phyloP scores from a whole-genome alignment of 1,140 invertebrate species.

The Tetranychus urticae region DNA sequence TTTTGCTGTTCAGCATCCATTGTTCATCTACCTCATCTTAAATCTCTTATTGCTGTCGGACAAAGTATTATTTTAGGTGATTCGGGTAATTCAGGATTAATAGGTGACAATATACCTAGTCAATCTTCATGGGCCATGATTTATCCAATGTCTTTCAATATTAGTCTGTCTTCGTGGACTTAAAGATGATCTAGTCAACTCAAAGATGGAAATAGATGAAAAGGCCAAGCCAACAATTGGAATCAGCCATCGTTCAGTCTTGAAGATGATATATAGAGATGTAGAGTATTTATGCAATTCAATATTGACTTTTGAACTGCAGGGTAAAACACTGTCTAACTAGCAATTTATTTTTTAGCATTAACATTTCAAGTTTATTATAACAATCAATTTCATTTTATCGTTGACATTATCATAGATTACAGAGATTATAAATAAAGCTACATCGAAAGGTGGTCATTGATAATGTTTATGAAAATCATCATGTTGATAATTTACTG shows the following conservation, averaged over 20 bases:
- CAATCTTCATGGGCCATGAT: constrained; percentile 36
- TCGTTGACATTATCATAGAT: too few relatives aligned
- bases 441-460: too few relatives aligned
- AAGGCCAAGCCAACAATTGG: neutral
- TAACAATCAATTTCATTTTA: too few relatives aligned
- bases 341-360: too few relatives aligned
- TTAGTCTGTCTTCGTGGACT: constrained; percentile 51
- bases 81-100: neutral
- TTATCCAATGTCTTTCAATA: constrained; percentile 70
- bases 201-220: neutral
- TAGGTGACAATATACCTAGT: neutral
- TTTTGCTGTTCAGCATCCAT: constrained; percentile 62
- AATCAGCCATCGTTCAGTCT: constrained; percentile 4
- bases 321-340: too few relatives aligned
- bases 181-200: constrained; percentile 39
- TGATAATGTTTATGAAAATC: too few relatives aligned
- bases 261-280: too few relatives aligned
- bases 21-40: constrained; percentile 84
- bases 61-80: constrained; percentile 34
- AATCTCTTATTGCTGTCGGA: constrained; percentile 41
- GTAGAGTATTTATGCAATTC: too few relatives aligned
- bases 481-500: too few relatives aligned
- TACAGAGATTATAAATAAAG: too few relatives aligned
- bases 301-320: too few relatives aligned
- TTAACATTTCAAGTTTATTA: too few relatives aligned